Evolutionary conservation across 2,888 invertebrate genomes (phyloP).

Genomic region (Mythimna ferrago): DNA sequence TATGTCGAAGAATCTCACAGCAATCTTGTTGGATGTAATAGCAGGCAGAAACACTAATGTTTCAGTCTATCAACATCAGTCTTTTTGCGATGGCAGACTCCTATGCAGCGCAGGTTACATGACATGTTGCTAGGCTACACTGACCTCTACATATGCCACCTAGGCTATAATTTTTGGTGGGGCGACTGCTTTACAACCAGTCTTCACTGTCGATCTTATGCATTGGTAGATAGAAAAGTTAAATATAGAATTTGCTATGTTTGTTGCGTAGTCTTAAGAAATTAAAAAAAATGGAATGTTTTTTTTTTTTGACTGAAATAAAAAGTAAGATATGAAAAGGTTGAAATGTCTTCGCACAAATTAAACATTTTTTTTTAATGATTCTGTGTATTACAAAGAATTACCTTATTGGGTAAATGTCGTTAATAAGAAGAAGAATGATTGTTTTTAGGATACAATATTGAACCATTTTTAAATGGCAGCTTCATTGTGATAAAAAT

Average conservation of each 20-base stretch:
- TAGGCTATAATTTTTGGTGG: neutral
- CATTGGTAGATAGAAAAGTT: conserved; percentile 15
- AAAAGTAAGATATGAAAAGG: neutral
- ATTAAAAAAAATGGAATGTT: conserved; percentile 30
- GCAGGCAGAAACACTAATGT: conserved; percentile 1
- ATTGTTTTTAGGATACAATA: conserved; percentile 9
- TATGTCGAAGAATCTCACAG: neutral
- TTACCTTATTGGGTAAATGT: conserved; percentile 43
- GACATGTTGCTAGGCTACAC: neutral
- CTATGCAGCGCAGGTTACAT: neutral
- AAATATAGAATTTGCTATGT: neutral
- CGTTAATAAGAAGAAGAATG: conserved; percentile 1
- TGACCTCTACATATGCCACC: no score
- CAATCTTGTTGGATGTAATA: neutral
- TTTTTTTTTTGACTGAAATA: conserved; percentile 25
- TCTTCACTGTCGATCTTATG: conserved; percentile 2
- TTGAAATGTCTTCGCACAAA: conserved; percentile 23
- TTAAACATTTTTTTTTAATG: neutral
- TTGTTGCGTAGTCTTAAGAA: neutral
- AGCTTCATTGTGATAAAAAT: conserved; percentile 11
- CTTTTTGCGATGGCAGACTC: neutral
- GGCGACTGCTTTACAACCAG: neutral
- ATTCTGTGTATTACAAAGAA: conserved; percentile 11
- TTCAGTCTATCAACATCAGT: no score
- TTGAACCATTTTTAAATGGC: neutral